These are phyloP conservation scores for Dicentrarchus labrax DNA, from an alignment of 2,113 vertebrate genomes.

Conservation along the genomic window DNA sequence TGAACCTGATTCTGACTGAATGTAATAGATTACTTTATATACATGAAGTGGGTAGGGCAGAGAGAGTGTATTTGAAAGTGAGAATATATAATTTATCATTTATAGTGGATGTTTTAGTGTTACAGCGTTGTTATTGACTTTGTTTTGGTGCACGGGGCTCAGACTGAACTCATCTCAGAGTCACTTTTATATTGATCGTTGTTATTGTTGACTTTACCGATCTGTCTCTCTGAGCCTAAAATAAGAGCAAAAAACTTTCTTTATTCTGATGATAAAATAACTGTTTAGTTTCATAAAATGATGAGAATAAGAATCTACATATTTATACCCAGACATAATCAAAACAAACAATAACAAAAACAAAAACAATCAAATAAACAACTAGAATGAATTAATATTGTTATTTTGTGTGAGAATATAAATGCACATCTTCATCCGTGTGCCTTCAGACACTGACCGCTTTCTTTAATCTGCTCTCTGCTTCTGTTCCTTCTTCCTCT, in stretches of 20 bases:
- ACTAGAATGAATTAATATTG: neutral
- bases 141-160: no score
- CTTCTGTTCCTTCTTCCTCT: constrained; percentile 21
- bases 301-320: no score
- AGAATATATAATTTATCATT: neutral
- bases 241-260: no score
- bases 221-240: neutral
- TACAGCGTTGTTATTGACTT: neutral
- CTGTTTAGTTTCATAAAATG: no score
- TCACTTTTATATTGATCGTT: neutral
- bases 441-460: constrained; percentile 18
- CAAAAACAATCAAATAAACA: neutral
- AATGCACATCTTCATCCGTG: constrained; percentile 2
- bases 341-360: no score
- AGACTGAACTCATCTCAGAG: neutral
- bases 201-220: neutral
- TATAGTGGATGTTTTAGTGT: neutral
- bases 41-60: neutral
- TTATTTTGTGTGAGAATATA: neutral
- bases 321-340: no score
- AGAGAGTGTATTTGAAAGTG: neutral
- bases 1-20: neutral
- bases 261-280: no score
- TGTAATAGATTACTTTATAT: neutral
- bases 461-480: constrained; percentile 23